A percentile compares a stretch with the other conserved stretches of the same genome.
Evolutionary conservation across 2,888 invertebrate genomes (phyloP).

Genomic region (Chloroclystis v-ata): DNA sequence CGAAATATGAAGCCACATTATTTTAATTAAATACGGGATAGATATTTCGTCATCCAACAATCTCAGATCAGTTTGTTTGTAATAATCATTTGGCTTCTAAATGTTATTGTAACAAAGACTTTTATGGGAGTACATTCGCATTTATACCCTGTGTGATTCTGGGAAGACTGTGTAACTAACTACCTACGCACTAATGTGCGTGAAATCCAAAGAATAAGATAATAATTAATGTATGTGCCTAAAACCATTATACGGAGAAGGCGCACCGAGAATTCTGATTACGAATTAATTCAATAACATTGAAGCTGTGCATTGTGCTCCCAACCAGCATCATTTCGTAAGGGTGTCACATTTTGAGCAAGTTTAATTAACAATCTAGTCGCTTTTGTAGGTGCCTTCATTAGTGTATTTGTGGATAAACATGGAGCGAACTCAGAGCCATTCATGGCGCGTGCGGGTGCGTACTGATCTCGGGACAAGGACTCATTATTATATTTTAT

Average conservation of each 20-base stretch:
- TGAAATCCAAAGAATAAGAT: slow-evolving; percentile 29
- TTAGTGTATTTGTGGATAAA: slow-evolving; percentile 78
- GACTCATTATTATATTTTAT: not conserved
- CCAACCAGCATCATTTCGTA: slow-evolving; percentile 70
- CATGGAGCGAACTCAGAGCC: slow-evolving; percentile 64
- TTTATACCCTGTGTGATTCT: slow-evolving; percentile 18
- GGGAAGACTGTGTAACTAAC: slow-evolving; percentile 16
- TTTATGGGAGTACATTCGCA: slow-evolving; percentile 13
- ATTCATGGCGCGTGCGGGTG: slow-evolving; percentile 51
- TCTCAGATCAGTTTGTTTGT: slow-evolving; percentile 9
- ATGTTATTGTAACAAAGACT: slow-evolving; percentile 12
- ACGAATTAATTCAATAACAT: slow-evolving; percentile 77
- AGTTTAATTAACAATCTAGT: slow-evolving; percentile 79
- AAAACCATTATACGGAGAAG: slow-evolving; percentile 63
- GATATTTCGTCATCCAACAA: slow-evolving; percentile 22
- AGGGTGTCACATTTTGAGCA: slow-evolving; percentile 78
- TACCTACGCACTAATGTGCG: slow-evolving; percentile 23
- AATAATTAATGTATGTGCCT: slow-evolving; percentile 32
- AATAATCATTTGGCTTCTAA: slow-evolving; percentile 7
- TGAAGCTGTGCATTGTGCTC: slow-evolving; percentile 73
- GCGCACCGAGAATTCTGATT: slow-evolving; percentile 73
- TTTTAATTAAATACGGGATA: slow-evolving; percentile 50
- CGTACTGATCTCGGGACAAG: slow-evolving; percentile 37
- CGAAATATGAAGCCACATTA: slow-evolving; percentile 59
- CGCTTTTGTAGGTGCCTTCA: slow-evolving; percentile 77